These are phyloP conservation scores for Colossoma macropomum DNA, from an alignment of 2,113 vertebrate genomes.

Conservation along the genomic window DNA sequence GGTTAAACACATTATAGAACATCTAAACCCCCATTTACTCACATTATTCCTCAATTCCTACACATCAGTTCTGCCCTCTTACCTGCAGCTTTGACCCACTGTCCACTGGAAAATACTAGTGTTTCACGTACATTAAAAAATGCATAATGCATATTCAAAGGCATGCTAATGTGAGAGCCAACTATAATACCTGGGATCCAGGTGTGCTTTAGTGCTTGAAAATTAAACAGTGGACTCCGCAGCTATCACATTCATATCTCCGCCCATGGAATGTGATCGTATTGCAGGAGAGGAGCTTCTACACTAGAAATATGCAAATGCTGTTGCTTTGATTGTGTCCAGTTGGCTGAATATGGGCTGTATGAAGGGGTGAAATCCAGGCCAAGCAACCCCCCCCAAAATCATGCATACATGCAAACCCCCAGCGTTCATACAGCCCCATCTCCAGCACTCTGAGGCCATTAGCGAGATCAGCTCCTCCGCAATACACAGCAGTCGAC, in stretches of 20 bases:
- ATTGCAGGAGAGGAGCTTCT: slow-evolving; percentile 22
- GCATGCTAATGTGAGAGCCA: slow-evolving; percentile 44
- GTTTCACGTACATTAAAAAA: not conserved
- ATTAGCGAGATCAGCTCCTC: slow-evolving; percentile 31
- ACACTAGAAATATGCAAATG: not conserved
- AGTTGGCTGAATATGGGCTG: slow-evolving; percentile 37
- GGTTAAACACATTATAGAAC: no score
- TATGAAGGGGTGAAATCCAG: slow-evolving; percentile 22
- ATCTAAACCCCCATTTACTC: no score
- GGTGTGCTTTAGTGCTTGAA: not conserved
- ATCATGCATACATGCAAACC: slow-evolving; percentile 80
- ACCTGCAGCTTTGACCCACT: not conserved
- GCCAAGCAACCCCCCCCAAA: slow-evolving; percentile 15
- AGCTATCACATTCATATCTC: not conserved
- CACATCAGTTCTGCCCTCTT: not conserved
- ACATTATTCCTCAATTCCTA: not conserved
- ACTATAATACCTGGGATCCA: slow-evolving; percentile 29
- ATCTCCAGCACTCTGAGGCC: not conserved
- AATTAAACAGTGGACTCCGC: not conserved
- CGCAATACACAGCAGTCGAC: slow-evolving; percentile 29
- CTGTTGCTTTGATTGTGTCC: not conserved
- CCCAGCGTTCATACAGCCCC: slow-evolving; percentile 65
- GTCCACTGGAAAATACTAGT: not conserved
- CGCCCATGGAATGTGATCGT: slow-evolving; percentile 9
- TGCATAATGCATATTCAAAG: slow-evolving; percentile 37